A percentile compares a stretch with the other conserved stretches of the same genome.
Conservation (phyloP, 2,113 vertebrate genomes). For the Eidolon helvum region DNA sequence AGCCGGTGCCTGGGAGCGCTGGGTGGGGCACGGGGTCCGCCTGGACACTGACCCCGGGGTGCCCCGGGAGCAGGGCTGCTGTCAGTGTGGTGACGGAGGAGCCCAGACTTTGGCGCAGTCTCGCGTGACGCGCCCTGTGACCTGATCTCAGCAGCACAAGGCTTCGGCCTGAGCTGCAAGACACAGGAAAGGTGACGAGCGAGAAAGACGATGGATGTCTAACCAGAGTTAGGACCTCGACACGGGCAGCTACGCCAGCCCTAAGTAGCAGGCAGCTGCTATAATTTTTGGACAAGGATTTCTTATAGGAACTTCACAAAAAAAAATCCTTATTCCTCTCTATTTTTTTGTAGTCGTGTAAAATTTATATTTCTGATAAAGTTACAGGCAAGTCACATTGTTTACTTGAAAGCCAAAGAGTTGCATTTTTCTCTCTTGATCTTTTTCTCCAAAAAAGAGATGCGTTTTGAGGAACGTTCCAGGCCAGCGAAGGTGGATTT, state of each 20-base stretch:
- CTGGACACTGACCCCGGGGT: too few species aligned
- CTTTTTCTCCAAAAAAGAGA: too few species aligned
- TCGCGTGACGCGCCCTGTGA: fast-evolving
- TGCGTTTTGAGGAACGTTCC: too few species aligned
- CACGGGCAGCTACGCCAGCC: fast-evolving
- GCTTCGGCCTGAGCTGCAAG: fast-evolving
- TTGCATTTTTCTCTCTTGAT: fast-evolving
- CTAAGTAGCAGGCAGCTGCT: not conserved
- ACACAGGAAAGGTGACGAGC: fast-evolving
- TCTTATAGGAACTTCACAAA: not conserved
- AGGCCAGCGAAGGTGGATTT: not conserved
- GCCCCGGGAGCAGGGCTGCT: not conserved
- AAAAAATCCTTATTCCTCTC: fast-evolving
- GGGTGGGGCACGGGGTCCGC: fast-evolving
- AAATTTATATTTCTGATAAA: not conserved
- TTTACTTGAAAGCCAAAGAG: not conserved
- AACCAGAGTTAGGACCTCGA: fast-evolving
- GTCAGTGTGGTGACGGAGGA: fast-evolving
- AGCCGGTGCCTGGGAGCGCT: fast-evolving
- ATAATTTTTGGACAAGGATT: fast-evolving
- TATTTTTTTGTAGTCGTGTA: fast-evolving
- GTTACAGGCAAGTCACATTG: fast-evolving
- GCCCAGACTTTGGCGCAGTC: not conserved
- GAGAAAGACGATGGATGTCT: fast-evolving
- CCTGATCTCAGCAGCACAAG: fast-evolving